phyloP scores from a whole-genome alignment of 2,888 invertebrate species.

The Tenodera sinensis region DNA sequence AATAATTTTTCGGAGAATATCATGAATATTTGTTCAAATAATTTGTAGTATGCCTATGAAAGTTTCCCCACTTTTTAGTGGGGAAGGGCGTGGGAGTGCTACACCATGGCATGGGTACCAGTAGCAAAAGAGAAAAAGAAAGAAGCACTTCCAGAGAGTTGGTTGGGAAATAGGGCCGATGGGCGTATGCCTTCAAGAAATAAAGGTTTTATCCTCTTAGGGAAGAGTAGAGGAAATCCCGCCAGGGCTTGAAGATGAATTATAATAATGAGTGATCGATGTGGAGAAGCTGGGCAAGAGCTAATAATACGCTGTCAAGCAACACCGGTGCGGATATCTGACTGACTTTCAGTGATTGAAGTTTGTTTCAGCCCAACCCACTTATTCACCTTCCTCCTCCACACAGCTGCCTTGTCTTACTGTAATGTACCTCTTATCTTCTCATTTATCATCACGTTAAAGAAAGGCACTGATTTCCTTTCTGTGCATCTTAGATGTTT shows the following conservation, averaged over 20 bases:
- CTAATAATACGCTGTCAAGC: constrained; percentile 10
- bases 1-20: too few relatives aligned
- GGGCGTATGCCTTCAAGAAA: not conserved
- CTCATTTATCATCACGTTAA: not conserved
- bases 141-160: not conserved
- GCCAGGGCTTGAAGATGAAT: not conserved
- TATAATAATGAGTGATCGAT: not conserved
- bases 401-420: not conserved
- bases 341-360: not conserved
- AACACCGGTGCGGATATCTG: not conserved
- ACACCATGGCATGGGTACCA: too few relatives aligned
- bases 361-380: not conserved
- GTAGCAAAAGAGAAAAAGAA: too few relatives aligned
- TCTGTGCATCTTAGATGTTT: not conserved
- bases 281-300: not conserved
- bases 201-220: not conserved
- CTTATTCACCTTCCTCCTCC: not conserved
- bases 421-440: not conserved
- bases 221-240: not conserved
- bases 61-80: too few relatives aligned
- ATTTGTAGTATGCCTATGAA: too few relatives aligned
- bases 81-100: too few relatives aligned
- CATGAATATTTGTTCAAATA: too few relatives aligned
- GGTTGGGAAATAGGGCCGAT: not conserved
- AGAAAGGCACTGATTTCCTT: not conserved